A percentile compares a stretch with the other conserved stretches of the same genome.
Evolutionary conservation across 2,113 vertebrate genomes (phyloP).

Genomic region (Notiomystis cincta): DNA sequence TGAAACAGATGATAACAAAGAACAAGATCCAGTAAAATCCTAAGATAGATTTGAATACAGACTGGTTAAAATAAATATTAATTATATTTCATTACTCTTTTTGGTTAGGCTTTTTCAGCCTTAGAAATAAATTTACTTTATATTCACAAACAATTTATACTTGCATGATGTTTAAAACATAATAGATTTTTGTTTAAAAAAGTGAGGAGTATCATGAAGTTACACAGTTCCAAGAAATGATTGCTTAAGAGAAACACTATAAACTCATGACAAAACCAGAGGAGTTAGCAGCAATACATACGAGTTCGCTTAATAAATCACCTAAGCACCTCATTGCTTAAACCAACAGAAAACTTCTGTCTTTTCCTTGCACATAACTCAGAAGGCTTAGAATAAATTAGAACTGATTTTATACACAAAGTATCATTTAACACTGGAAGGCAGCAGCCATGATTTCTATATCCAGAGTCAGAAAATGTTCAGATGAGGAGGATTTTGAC

Average conservation of each 20-base stretch:
- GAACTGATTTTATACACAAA: background rate
- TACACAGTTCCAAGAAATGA: conserved; percentile 10
- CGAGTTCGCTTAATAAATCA: conserved; percentile 24
- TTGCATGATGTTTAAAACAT: background rate
- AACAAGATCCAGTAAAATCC: background rate
- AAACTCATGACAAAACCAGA: conserved; percentile 24
- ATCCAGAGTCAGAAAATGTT: background rate
- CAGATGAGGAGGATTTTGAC: background rate
- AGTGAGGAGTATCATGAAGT: background rate
- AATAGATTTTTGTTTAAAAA: conserved; percentile 22
- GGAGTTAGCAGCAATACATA: conserved; percentile 10
- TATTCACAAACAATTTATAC: conserved; percentile 20
- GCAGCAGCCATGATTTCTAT: background rate
- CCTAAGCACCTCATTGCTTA: conserved; percentile 38
- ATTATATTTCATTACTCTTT: background rate
- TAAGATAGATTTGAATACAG: background rate
- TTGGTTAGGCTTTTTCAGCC: background rate
- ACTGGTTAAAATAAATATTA: background rate
- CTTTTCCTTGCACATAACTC: conserved; percentile 6
- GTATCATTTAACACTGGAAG: background rate
- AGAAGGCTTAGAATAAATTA: conserved; percentile 12
- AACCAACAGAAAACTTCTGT: conserved; percentile 16
- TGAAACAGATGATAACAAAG: background rate
- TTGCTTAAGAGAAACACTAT: background rate
- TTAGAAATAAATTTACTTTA: background rate